A percentile compares a stretch with the other conserved stretches of the same genome.
Evolutionary conservation across 1,140 invertebrate species (phyloP).

Genomic region (Tetragonula clypearis): DNA sequence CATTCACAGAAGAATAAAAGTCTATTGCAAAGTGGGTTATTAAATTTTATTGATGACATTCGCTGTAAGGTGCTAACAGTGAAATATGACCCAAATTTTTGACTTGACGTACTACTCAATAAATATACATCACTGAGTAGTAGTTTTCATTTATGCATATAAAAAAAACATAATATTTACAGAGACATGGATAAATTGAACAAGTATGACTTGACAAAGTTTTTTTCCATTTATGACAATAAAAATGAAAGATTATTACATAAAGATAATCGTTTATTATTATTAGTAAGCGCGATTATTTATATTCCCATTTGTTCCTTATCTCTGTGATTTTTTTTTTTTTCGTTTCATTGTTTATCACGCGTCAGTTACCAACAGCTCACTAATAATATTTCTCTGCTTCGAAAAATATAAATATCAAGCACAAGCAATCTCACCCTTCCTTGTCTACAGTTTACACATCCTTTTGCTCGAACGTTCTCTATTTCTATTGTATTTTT

Average conservation of each 20-base stretch:
- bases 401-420: conserved; percentile 81
- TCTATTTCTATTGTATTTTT: conserved; percentile 14
- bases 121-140: conserved; percentile 78
- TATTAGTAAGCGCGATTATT: conserved; percentile 73
- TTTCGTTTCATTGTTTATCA: conserved; percentile 51
- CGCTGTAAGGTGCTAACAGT: conserved; percentile 77
- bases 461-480: conserved; percentile 34
- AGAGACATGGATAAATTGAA: conserved; percentile 78
- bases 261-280: conserved; percentile 72
- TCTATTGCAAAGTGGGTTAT: conserved; percentile 73
- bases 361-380: conserved; percentile 56
- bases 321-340: conserved; percentile 26
- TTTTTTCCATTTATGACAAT: conserved; percentile 52
- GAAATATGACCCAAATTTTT: conserved; percentile 78
- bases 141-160: conserved; percentile 75
- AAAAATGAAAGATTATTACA: conserved; percentile 68
- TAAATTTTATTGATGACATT: conserved; percentile 79
- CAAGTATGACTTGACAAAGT: conserved; percentile 74
- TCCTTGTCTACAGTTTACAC: conserved; percentile 35
- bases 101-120: conserved; percentile 76
- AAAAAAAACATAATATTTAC: conserved; percentile 82
- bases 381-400: conserved; percentile 69
- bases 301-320: conserved; percentile 46
- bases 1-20: conserved; percentile 62
- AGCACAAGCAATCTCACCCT: conserved; percentile 75